Percentiles rank a stretch among this genome's conserved stretches.
Conservation (phyloP, 2,888 invertebrate genomes). For the Hirtodrosophila histrioides region DNA sequence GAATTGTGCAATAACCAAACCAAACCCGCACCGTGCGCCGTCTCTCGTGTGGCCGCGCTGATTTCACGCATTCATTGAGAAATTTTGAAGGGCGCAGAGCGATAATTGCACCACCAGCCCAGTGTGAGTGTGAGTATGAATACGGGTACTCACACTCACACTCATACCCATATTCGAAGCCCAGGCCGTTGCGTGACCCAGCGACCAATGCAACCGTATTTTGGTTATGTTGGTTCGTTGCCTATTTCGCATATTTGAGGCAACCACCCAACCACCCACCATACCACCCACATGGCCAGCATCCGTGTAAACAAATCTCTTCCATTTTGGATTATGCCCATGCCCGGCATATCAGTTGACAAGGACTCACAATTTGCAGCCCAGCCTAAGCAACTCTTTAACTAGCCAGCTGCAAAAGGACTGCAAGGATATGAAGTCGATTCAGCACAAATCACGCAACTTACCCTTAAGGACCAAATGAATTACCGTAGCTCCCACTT, state of each 20-base stretch:
- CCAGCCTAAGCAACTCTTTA: constrained; percentile 25
- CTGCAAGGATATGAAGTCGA: not conserved
- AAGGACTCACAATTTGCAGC: constrained; percentile 9
- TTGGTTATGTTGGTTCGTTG: constrained; percentile 13
- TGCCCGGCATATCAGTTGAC: not conserved
- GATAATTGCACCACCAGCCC: constrained; percentile 71
- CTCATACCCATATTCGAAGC: not conserved
- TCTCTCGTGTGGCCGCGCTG: constrained; percentile 28
- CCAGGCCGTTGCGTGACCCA: constrained; percentile 36
- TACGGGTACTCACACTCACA: not conserved
- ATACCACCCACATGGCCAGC: constrained; percentile 5
- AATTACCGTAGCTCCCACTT: no score
- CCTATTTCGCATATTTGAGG: constrained; percentile 10
- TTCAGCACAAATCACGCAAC: constrained; percentile 12
- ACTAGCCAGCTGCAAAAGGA: constrained; percentile 10
- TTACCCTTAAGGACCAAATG: constrained; percentile 9
- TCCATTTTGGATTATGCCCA: constrained; percentile 48
- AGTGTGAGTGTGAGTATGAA: constrained; percentile 9
- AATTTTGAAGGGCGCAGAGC: constrained; percentile 61
- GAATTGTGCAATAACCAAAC: constrained; percentile 60
- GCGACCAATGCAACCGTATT: constrained; percentile 43
- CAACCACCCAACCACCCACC: constrained; percentile 17
- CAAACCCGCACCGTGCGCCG: constrained; percentile 24
- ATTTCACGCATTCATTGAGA: constrained; percentile 75
- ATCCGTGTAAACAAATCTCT: constrained; percentile 57